Percentiles rank a stretch among this genome's conserved stretches.
phyloP scores from a whole-genome alignment of 1,140 invertebrate species.

The Diorhabda carinulata region DNA sequence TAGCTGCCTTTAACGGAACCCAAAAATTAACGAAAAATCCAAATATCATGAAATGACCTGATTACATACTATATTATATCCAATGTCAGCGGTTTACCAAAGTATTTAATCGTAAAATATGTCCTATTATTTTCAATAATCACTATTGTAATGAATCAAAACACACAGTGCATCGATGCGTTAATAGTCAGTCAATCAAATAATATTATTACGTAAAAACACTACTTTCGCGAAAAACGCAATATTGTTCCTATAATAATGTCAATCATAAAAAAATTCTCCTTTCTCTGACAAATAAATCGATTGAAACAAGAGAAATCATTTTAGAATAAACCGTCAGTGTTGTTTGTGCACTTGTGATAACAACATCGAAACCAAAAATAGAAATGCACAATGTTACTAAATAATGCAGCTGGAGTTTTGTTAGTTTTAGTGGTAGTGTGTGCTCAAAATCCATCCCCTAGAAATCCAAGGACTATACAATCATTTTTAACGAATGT shows the following conservation, averaged over 20 bases:
- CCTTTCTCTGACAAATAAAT: constrained; percentile 21
- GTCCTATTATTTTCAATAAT: constrained; percentile 8
- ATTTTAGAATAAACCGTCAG: constrained; percentile 10
- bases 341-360: constrained; percentile 15
- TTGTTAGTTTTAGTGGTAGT: not conserved
- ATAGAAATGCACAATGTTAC: constrained; percentile 17
- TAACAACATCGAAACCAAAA: not conserved
- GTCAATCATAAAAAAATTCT: constrained; percentile 15
- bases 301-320: constrained; percentile 19
- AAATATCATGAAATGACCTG: not conserved
- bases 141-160: constrained; percentile 6
- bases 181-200: constrained; percentile 21
- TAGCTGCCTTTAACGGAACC: not conserved
- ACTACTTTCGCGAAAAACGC: constrained; percentile 20
- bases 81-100: constrained; percentile 16
- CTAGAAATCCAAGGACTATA: constrained; percentile 15
- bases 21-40: not conserved
- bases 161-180: constrained; percentile 7
- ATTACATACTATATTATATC: not conserved
- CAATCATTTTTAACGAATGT: constrained; percentile 14
- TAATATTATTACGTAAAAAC: constrained; percentile 19
- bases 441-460: constrained; percentile 5
- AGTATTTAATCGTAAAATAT: constrained; percentile 17
- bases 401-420: constrained; percentile 8
- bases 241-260: constrained; percentile 16